Percentiles rank a stretch among this genome's conserved stretches.
These are phyloP conservation scores for Drosophila paracracens DNA, from an alignment of 2,888 invertebrate genomes.

Conservation along the genomic window DNA sequence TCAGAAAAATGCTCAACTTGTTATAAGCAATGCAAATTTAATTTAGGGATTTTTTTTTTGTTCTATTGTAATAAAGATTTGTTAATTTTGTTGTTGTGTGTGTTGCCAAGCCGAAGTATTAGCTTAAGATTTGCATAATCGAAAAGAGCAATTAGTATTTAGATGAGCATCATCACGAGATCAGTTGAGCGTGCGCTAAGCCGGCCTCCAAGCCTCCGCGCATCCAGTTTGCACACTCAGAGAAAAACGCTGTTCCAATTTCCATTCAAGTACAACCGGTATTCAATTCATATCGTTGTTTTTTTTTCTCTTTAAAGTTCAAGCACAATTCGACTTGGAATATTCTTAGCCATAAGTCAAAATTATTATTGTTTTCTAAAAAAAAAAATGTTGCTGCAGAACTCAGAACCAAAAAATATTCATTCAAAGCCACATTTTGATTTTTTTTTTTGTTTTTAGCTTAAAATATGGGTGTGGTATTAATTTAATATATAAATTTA, in stretches of 20 bases:
- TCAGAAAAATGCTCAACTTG: slow-evolving; percentile 18
- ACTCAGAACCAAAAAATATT: not conserved
- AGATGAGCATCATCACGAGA: slow-evolving; percentile 39
- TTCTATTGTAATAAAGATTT: slow-evolving; percentile 5
- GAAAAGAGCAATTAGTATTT: slow-evolving; percentile 21
- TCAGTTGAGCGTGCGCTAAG: slow-evolving; percentile 24
- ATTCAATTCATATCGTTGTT: not conserved
- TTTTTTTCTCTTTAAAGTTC: not conserved
- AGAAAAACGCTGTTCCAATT: slow-evolving; percentile 1
- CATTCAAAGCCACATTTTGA: not conserved
- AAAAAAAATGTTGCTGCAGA: not conserved
- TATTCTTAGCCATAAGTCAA: not conserved
- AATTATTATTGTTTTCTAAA: not conserved
- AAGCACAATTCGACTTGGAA: not conserved
- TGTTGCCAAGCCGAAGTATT: slow-evolving; percentile 25
- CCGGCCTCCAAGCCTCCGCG: slow-evolving; percentile 22
- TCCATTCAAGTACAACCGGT: not conserved
- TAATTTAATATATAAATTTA: not conserved
- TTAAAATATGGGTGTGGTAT: not conserved
- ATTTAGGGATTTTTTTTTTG: slow-evolving; percentile 8
- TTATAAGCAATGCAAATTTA: slow-evolving; percentile 31
- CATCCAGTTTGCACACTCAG: not conserved
- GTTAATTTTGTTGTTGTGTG: slow-evolving; percentile 4
- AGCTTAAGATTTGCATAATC: slow-evolving; percentile 33
- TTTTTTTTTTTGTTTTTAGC: not conserved